A percentile compares a stretch with the other conserved stretches of the same genome.
Evolutionary conservation across 1,140 invertebrate genomes (phyloP).

Genomic region (Drosophila insularis): DNA sequence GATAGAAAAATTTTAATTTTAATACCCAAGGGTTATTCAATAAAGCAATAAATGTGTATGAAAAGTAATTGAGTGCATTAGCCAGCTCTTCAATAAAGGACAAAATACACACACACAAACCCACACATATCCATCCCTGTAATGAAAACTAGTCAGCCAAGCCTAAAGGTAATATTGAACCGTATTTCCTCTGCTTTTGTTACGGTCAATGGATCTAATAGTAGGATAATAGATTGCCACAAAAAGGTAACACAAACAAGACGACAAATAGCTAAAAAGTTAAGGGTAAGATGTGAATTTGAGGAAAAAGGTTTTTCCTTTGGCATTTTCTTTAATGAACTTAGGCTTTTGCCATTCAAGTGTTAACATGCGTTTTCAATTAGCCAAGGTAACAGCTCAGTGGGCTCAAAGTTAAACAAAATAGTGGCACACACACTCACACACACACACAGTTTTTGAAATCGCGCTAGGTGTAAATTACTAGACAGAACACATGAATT

Average conservation of each 20-base stretch:
- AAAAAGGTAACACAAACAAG: conserved; percentile 43
- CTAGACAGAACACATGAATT: conserved; percentile 60
- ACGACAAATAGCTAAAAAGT: conserved; percentile 43
- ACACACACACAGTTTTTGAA: neutral
- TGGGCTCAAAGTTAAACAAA: neutral
- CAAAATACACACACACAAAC: conserved; percentile 31
- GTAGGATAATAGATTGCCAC: conserved; percentile 65
- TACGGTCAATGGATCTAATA: conserved; percentile 68
- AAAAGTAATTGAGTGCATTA: conserved; percentile 71
- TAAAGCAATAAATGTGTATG: conserved; percentile 36
- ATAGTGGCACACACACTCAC: neutral
- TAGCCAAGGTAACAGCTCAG: conserved; percentile 34
- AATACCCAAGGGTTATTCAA: conserved; percentile 25
- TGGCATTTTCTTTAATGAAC: neutral
- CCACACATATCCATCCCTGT: no score
- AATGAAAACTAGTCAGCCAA: conserved; percentile 38
- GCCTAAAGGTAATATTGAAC: conserved; percentile 67
- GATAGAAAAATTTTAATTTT: conserved; percentile 69
- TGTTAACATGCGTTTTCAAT: conserved; percentile 71
- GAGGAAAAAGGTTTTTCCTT: neutral
- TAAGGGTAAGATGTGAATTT: conserved; percentile 43
- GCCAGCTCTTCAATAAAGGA: conserved; percentile 44
- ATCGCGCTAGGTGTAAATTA: conserved; percentile 57
- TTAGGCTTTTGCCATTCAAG: conserved; percentile 29
- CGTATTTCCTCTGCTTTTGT: conserved; percentile 54